phyloP scores from a whole-genome alignment of 2,797 vertebrate genomes.

The Myotis pilosus region DNA sequence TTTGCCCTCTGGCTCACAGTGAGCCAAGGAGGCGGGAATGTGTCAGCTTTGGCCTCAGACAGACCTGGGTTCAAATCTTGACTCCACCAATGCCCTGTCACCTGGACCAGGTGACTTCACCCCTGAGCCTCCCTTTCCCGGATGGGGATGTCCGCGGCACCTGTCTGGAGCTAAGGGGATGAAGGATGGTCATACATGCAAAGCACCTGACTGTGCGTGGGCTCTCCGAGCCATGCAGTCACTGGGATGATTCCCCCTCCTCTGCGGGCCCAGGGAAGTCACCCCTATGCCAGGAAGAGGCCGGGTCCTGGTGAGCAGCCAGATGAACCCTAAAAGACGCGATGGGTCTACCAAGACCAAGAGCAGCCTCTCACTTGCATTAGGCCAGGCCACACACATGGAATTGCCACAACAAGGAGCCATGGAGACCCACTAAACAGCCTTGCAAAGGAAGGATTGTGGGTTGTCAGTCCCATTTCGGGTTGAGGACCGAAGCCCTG shows the following conservation, averaged over 20 bases:
- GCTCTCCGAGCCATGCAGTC: neutral
- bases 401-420: neutral
- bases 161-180: neutral
- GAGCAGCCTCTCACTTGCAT: neutral
- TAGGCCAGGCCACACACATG: rapidly evolving
- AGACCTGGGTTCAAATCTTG: neutral
- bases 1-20: neutral
- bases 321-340: neutral
- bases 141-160: rapidly evolving
- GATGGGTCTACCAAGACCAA: neutral
- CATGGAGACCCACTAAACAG: neutral
- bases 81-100: neutral
- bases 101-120: neutral
- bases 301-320: neutral
- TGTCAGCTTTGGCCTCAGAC: neutral
- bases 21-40: rapidly evolving
- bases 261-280: neutral
- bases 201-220: neutral
- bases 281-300: neutral
- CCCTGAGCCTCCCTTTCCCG: neutral
- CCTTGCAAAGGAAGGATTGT: neutral
- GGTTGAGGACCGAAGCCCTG: neutral
- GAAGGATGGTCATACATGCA: neutral
- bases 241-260: neutral
- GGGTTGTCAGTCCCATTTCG: too few relatives aligned